Evolutionary conservation across 2,797 vertebrate genomes (phyloP).

Genomic region (Harpagifer antarcticus): DNA sequence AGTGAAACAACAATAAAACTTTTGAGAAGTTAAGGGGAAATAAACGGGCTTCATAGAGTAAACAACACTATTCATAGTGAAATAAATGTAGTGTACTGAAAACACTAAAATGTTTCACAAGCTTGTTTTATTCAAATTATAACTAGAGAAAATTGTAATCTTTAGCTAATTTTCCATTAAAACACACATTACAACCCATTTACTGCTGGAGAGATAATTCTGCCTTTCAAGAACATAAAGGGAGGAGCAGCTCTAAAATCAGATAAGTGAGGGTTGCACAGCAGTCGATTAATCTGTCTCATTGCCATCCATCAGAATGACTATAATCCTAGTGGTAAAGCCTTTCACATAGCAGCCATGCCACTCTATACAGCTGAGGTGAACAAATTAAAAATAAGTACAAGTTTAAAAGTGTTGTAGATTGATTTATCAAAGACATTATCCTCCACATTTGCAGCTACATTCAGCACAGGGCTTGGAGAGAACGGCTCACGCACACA

Average conservation of each 20-base stretch:
- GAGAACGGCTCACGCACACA: slow-evolving; percentile 5
- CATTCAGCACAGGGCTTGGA: slow-evolving; percentile 3
- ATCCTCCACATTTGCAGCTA: slow-evolving; percentile 26
- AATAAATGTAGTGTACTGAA: neutral
- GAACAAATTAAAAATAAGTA: slow-evolving; percentile 53
- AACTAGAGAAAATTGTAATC: slow-evolving; percentile 53
- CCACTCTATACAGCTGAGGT: slow-evolving; percentile 38
- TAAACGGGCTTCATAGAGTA: slow-evolving; percentile 20
- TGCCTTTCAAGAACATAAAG: slow-evolving; percentile 75
- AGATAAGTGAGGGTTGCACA: slow-evolving; percentile 77
- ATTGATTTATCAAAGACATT: slow-evolving; percentile 57
- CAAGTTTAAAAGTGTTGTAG: slow-evolving; percentile 43
- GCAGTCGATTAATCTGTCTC: slow-evolving; percentile 80
- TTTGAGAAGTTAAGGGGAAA: slow-evolving; percentile 33
- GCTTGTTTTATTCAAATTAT: slow-evolving; percentile 42
- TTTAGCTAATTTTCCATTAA: slow-evolving; percentile 74
- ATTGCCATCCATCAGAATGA: slow-evolving; percentile 76
- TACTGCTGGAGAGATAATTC: slow-evolving; percentile 73
- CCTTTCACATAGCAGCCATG: slow-evolving; percentile 49
- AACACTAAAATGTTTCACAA: slow-evolving; percentile 24
- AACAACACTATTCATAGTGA: slow-evolving; percentile 9
- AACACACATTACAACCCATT: slow-evolving; percentile 78
- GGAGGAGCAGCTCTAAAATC: slow-evolving; percentile 77
- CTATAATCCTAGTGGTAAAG: slow-evolving; percentile 65
- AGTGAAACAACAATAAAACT: slow-evolving; percentile 34